Evolutionary conservation across 2,888 invertebrate species (phyloP), one percentile per base, ranked within the genome.

Genomic region (Allolobophora icterica): DNA sequence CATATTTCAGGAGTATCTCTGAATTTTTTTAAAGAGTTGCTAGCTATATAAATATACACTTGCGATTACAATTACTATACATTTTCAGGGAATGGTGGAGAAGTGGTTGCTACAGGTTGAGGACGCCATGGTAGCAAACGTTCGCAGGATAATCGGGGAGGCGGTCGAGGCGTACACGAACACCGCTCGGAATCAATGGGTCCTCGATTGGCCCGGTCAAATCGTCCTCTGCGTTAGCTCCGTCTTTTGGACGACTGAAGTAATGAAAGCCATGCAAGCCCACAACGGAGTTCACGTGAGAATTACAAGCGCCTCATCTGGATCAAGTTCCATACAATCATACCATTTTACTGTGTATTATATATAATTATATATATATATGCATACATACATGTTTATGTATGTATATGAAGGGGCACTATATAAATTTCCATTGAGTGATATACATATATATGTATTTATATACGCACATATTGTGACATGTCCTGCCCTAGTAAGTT

Each of bases 41-140:
- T 42, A 42, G n/a, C 13, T 71, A n/a, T n/a, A n/a, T n/a, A 71
- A 71, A n/a, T 71, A 13, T 71, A 11, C 30, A 71, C 8, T 17
- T 30, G 13, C 71, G 8, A 11, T n/a, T 71, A 71, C 71, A n/a
- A n/a, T 71, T 71, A n/a, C 71, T n/a, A 11, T n/a, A n/a, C 13
- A 8, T 34, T 38, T 40, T 2, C 94, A 97, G 97, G 98, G 98
- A 42, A 97, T 98, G 97, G 98, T 99, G 5, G 99, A 99, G 95
- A 97, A 97, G 94, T 99, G 99, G 99, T 96, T 99, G 89, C 97
- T 97, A 92, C 98, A 98, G 95, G 97, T 99, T 0, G 98, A 99
- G 95, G 96, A 96, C 91, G 97, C 97, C 91, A 99, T 99, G 99
- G 96, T 97, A 83, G 96, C 97, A 89, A 98, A 98, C 71, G 96